These are phyloP conservation scores for Amblyopsis hoosieri DNA, from an alignment of 2,797 vertebrate genomes.

Conservation along the genomic window DNA sequence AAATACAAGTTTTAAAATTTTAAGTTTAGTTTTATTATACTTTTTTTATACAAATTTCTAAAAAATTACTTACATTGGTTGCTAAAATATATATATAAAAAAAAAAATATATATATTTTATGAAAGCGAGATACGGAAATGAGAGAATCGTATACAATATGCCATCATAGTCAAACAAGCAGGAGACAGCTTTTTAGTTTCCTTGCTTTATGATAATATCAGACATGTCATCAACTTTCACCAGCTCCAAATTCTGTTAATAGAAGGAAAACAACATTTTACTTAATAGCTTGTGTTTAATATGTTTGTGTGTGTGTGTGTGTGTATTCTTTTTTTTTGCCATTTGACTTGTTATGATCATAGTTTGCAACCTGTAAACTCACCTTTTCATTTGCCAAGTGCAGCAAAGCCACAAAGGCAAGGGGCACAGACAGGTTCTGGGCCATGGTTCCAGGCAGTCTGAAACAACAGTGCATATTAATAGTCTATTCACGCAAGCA, in stretches of 20 bases:
- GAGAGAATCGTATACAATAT: not conserved
- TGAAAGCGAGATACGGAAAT: not conserved
- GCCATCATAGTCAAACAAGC: not conserved
- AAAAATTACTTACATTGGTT: no score
- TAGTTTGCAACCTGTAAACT: conserved; percentile 1
- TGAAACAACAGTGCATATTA: conserved; percentile 48
- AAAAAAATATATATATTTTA: conserved; percentile 2
- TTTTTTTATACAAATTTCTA: conserved; percentile 2
- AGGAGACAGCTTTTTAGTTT: conserved; percentile 50
- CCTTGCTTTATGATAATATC: conserved; percentile 88
- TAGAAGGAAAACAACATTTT: conserved; percentile 5
- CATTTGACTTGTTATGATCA: no score
- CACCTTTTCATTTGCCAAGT: conserved; percentile 95
- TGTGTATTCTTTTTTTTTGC: no score
- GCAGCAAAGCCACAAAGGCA: conserved; percentile 90
- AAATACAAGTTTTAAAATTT: not conserved
- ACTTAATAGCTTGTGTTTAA: not conserved
- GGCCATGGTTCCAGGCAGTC: conserved; percentile 87
- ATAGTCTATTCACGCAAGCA: conserved; percentile 9
- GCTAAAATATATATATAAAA: conserved; percentile 8
- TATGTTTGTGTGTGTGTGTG: no score
- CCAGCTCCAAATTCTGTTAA: conserved; percentile 86
- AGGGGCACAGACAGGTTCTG: conserved; percentile 89
- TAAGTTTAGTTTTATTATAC: not conserved
- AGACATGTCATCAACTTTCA: conserved; percentile 87